Evolutionary conservation across 2,113 vertebrate genomes (phyloP).

Genomic region (Scatophagus argus): DNA sequence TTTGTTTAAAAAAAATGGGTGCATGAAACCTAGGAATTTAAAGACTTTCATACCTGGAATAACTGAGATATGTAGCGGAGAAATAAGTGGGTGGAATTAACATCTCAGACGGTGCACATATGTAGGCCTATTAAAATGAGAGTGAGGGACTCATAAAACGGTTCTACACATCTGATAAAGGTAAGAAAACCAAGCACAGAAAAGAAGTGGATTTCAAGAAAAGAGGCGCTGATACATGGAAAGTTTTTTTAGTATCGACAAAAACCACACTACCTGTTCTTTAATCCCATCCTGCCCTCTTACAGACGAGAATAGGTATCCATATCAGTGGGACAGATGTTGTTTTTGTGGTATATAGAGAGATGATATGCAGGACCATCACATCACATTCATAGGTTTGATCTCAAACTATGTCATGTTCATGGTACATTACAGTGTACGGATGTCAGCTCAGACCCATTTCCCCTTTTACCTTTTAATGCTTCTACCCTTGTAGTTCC

Average conservation of each 20-base stretch:
- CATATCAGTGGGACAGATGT: background rate
- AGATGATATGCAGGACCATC: background rate
- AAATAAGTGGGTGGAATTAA: slow-evolving; percentile 53
- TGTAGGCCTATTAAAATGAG: slow-evolving; percentile 38
- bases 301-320: background rate
- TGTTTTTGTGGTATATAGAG: background rate
- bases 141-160: slow-evolving; percentile 10
- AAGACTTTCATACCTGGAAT: slow-evolving; percentile 13
- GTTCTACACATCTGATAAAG: background rate
- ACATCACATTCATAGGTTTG: background rate
- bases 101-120: slow-evolving; percentile 28
- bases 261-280: background rate
- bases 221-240: background rate
- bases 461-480: background rate
- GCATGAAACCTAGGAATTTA: slow-evolving; percentile 50
- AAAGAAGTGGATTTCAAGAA: background rate
- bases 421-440: background rate
- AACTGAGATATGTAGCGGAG: slow-evolving; percentile 4
- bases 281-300: background rate
- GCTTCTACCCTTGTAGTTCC: background rate
- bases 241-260: background rate
- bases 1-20: slow-evolving; percentile 62
- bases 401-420: background rate
- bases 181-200: background rate
- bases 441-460: background rate